A percentile compares a stretch with the other conserved stretches of the same genome.
These are phyloP conservation scores for Nowickia ferox DNA, from an alignment of 2,888 invertebrate species.

Conservation along the genomic window DNA sequence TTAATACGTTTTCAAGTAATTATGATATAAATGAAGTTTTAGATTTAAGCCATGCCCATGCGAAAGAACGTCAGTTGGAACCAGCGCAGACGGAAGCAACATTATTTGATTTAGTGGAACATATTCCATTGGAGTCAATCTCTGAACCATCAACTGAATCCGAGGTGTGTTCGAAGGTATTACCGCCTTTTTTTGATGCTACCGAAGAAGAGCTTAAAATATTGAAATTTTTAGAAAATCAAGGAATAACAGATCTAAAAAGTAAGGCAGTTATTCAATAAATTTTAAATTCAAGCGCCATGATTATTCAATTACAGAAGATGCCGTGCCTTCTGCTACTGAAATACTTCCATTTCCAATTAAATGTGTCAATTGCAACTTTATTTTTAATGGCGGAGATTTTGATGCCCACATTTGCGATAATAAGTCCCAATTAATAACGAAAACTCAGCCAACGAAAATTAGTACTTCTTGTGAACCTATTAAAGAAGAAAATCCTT, in stretches of 20 bases:
- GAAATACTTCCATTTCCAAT: conserved; percentile 58
- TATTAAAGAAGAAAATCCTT: conserved; percentile 70
- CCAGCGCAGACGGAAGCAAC: conserved; percentile 61
- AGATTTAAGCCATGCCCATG: conserved; percentile 70
- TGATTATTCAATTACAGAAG: conserved; percentile 45
- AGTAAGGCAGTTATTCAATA: conserved; percentile 43
- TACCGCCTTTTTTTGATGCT: conserved; percentile 73
- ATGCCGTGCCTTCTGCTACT: conserved; percentile 10
- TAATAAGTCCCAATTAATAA: conserved; percentile 74
- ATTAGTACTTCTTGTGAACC: conserved; percentile 64
- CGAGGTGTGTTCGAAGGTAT: conserved; percentile 39
- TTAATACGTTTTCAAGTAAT: conserved; percentile 32
- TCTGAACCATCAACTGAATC: conserved; percentile 68
- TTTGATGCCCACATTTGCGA: conserved; percentile 79
- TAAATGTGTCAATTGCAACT: conserved; percentile 79
- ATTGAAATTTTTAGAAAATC: conserved; percentile 76
- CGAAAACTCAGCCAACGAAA: conserved; percentile 52
- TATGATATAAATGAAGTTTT: conserved; percentile 72
- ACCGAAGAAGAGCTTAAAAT: conserved; percentile 77
- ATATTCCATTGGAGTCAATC: neutral
- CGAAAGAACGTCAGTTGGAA: conserved; percentile 64
- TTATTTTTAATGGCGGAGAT: conserved; percentile 75
- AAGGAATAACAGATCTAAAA: conserved; percentile 50
- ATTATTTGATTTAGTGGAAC: conserved; percentile 33
- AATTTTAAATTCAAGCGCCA: neutral